A percentile compares a stretch with the other conserved stretches of the same genome.
phyloP scores from a whole-genome alignment of 2,113 vertebrate species.

The Phyllostomus hastatus region DNA sequence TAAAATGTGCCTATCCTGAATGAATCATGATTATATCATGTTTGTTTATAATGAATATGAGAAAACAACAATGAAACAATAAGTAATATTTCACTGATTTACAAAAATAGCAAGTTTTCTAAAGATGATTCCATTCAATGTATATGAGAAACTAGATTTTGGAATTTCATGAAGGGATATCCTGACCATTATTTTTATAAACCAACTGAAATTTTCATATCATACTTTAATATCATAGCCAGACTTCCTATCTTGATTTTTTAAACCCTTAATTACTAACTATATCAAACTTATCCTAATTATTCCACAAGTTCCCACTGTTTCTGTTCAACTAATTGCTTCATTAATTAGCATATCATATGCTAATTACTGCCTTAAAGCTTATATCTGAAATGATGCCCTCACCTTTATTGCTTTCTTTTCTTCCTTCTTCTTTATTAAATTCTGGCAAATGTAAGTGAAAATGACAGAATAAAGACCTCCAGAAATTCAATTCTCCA shows the following conservation, averaged over 20 bases:
- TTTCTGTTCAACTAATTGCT: background rate
- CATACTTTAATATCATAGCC: background rate
- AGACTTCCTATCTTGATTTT: background rate
- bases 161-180: background rate
- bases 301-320: background rate
- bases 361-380: background rate
- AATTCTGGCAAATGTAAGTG: background rate
- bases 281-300: background rate
- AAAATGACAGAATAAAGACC: background rate
- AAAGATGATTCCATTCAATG: background rate
- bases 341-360: background rate
- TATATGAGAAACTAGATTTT: background rate
- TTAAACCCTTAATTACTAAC: background rate
- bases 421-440: conserved; percentile 5
- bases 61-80: background rate
- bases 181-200: background rate
- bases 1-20: background rate
- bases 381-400: background rate
- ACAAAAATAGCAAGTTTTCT: background rate
- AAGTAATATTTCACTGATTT: background rate
- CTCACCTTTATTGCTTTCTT: background rate
- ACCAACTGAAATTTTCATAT: background rate
- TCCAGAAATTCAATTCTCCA: background rate
- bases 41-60: background rate
- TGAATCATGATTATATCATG: background rate